Conservation (phyloP, 2,113 vertebrate genomes). For the Enhydra lutris region DNA sequence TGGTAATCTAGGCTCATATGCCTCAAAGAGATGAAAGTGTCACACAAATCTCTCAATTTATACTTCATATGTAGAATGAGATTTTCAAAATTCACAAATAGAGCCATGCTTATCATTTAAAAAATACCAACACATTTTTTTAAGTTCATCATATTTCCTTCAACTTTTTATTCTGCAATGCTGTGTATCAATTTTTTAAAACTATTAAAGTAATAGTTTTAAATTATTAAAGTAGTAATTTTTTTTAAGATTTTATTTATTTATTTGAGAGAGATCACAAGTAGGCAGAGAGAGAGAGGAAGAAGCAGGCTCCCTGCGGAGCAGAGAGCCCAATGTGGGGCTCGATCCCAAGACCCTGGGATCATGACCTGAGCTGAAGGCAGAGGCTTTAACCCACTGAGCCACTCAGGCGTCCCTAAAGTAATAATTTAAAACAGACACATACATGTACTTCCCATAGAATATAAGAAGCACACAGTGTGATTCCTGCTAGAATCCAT, state of each 20-base stretch:
- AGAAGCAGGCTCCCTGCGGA: no score
- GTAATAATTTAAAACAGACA: neutral
- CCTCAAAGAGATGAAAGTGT: neutral
- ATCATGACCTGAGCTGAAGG: no score
- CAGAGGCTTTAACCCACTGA: no score
- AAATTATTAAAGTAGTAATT: neutral
- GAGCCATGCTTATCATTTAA: neutral
- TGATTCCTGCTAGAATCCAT: neutral
- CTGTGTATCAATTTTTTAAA: neutral
- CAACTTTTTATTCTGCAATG: neutral
- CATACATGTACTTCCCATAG: neutral
- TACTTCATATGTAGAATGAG: neutral
- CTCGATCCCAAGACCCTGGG: no score
- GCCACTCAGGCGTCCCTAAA: no score
- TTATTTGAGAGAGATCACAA: no score
- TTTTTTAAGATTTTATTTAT: no score
- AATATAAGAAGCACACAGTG: neutral
- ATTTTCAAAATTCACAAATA: neutral
- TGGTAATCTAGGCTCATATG: neutral
- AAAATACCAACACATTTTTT: neutral
- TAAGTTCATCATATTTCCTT: neutral
- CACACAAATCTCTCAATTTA: neutral
- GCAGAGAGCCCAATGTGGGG: no score
- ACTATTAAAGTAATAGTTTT: neutral
- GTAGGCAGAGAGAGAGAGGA: no score